Percentiles rank a stretch among this genome's conserved stretches.
phyloP scores from a whole-genome alignment of 2,888 invertebrate genomes.

The Iselma pallidipennis region DNA sequence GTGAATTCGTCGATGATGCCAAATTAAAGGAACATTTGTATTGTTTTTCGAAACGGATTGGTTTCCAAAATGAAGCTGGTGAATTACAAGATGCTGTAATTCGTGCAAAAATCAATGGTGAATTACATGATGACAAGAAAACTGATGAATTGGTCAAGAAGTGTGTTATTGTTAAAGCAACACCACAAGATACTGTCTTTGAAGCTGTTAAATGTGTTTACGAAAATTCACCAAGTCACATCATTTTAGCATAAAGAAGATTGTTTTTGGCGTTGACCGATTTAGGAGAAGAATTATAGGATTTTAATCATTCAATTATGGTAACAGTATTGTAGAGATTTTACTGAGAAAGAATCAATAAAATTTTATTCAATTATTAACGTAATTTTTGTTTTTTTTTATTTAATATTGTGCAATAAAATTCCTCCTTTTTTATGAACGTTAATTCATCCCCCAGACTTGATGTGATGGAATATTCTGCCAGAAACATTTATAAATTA shows the following conservation, averaged over 20 bases:
- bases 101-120: slow-evolving; percentile 23
- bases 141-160: slow-evolving; percentile 9
- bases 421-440: no score
- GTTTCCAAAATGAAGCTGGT: slow-evolving; percentile 40
- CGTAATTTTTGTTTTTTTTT: no score
- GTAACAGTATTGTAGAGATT: no score
- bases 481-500: slow-evolving; percentile 26
- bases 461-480: slow-evolving; percentile 13
- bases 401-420: no score
- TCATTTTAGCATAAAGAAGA: no score
- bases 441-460: no score
- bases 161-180: slow-evolving; percentile 26
- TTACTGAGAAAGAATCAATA: no score
- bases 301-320: no score
- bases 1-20: slow-evolving; percentile 34
- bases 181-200: slow-evolving; percentile 30
- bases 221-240: slow-evolving; percentile 21
- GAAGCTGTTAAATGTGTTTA: slow-evolving; percentile 23
- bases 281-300: no score
- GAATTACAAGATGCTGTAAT: slow-evolving; percentile 35
- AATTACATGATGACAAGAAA: not conserved
- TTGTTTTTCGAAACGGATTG: slow-evolving; percentile 39
- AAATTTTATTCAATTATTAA: no score
- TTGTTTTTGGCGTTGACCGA: not conserved
- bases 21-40: slow-evolving; percentile 35